These are phyloP conservation scores for Eupithecia centaureata DNA, from an alignment of 2,888 invertebrate genomes.

Conservation along the genomic window DNA sequence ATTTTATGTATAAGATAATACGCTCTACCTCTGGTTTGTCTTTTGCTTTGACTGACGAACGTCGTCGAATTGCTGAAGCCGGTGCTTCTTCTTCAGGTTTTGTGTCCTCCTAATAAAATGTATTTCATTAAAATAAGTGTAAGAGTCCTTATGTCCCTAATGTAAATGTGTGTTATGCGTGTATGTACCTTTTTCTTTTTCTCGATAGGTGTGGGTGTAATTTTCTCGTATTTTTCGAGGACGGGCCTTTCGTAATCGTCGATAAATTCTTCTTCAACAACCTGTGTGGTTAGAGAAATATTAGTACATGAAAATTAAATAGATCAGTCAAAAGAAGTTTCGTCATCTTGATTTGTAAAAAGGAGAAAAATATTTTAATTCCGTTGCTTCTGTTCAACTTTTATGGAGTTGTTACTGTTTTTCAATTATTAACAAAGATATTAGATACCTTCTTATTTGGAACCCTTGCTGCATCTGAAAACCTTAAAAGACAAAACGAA, in stretches of 20 bases:
- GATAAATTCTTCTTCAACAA: constrained; percentile 75
- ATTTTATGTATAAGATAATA: neutral
- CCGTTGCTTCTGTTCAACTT: constrained; percentile 7
- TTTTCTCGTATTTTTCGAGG: constrained; percentile 88
- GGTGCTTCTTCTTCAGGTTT: constrained; percentile 65
- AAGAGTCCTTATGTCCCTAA: neutral
- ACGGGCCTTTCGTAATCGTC: constrained; percentile 91
- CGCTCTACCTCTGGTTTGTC: constrained; percentile 71
- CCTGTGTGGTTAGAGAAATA: constrained; percentile 61
- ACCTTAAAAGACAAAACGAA: constrained; percentile 49
- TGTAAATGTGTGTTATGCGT: constrained; percentile 32
- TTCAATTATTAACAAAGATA: neutral
- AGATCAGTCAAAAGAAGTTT: constrained; percentile 34
- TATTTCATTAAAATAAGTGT: neutral
- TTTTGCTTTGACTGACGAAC: constrained; percentile 72
- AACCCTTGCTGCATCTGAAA: constrained; percentile 29
- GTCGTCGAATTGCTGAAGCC: constrained; percentile 69
- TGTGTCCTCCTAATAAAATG: constrained; percentile 59
- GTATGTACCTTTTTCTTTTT: constrained; percentile 82
- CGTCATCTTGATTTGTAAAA: constrained; percentile 33
- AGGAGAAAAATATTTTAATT: neutral
- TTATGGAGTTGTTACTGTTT: neutral
- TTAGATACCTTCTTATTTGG: constrained; percentile 15
- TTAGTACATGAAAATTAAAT: constrained; percentile 40
- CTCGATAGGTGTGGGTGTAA: constrained; percentile 77